Percentiles rank a stretch among this genome's conserved stretches.
These are phyloP conservation scores for Spea bombifrons DNA, from an alignment of 2,113 vertebrate species.

Conservation along the genomic window DNA sequence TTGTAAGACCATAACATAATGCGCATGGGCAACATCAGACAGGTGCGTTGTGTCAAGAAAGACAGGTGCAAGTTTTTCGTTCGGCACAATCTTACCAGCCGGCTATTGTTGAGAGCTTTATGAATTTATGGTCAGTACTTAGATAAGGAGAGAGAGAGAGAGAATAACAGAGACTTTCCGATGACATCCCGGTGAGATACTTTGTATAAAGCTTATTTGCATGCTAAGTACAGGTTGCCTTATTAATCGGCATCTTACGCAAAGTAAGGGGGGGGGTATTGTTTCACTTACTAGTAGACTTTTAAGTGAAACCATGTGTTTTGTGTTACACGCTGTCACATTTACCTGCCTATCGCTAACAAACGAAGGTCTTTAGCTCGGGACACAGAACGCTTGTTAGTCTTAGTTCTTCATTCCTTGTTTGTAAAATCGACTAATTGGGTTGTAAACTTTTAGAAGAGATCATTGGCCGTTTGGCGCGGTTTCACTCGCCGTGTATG, in stretches of 20 bases:
- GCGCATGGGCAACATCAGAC: conserved; percentile 68
- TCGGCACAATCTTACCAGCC: conserved; percentile 59
- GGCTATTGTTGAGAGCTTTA: conserved; percentile 63
- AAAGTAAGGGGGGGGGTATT: conserved; percentile 1
- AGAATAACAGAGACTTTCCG: conserved; percentile 48
- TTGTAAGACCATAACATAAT: conserved; percentile 48
- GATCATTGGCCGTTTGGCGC: no score
- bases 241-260: conserved; percentile 15
- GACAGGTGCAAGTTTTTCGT: conserved; percentile 78
- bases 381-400: background rate
- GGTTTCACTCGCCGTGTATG: no score
- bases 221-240: conserved; percentile 31
- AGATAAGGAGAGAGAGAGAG: conserved; percentile 51
- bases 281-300: background rate
- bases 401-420: background rate
- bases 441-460: no score
- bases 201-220: conserved; percentile 35
- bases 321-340: conserved; percentile 6
- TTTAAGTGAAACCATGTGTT: conserved; percentile 24
- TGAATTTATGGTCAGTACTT: conserved; percentile 60
- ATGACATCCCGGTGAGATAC: conserved; percentile 46
- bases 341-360: background rate
- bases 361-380: background rate
- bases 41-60: conserved; percentile 79
- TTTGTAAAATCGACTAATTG: no score